Percentiles rank a stretch among this genome's conserved stretches.
These are phyloP conservation scores for Latheticus oryzae DNA, from an alignment of 2,888 invertebrate genomes.

Conservation along the genomic window DNA sequence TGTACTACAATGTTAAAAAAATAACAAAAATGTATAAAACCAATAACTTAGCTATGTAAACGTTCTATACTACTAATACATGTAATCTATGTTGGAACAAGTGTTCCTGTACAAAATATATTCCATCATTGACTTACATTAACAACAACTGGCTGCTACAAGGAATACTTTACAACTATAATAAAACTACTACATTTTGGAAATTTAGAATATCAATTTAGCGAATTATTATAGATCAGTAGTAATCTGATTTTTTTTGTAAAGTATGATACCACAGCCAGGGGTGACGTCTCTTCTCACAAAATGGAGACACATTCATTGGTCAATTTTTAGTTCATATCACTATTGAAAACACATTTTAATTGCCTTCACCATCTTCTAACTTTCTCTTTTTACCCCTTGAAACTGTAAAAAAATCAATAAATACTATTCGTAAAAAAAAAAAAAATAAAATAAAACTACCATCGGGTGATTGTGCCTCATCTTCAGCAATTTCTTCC, in stretches of 20 bases:
- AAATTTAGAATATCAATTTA: constrained; percentile 47
- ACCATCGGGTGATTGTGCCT: constrained; percentile 64
- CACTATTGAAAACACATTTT: constrained; percentile 53
- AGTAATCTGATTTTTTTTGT: constrained; percentile 48
- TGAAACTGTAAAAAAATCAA: constrained; percentile 65
- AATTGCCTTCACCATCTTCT: constrained; percentile 70
- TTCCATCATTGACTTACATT: constrained; percentile 55
- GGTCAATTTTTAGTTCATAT: constrained; percentile 55
- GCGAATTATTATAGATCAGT: constrained; percentile 46
- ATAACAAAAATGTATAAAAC: constrained; percentile 48
- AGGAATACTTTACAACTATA: constrained; percentile 49
- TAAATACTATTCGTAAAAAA: constrained; percentile 10
- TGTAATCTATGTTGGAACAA: constrained; percentile 51
- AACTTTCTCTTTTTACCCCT: constrained; percentile 81
- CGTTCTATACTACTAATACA: constrained; percentile 55
- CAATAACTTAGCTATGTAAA: constrained; percentile 55
- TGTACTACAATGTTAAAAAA: constrained; percentile 32
- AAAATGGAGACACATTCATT: constrained; percentile 57
- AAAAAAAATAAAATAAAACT: constrained; percentile 33
- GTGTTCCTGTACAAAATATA: constrained; percentile 56
- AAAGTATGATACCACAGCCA: constrained; percentile 59
- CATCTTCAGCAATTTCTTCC: constrained; percentile 59
- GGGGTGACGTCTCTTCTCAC: constrained; percentile 55
- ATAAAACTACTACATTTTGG: constrained; percentile 42
- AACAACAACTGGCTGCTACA: constrained; percentile 56